Conservation (phyloP, 2,797 vertebrate species). For the Apogon talboti region DNA sequence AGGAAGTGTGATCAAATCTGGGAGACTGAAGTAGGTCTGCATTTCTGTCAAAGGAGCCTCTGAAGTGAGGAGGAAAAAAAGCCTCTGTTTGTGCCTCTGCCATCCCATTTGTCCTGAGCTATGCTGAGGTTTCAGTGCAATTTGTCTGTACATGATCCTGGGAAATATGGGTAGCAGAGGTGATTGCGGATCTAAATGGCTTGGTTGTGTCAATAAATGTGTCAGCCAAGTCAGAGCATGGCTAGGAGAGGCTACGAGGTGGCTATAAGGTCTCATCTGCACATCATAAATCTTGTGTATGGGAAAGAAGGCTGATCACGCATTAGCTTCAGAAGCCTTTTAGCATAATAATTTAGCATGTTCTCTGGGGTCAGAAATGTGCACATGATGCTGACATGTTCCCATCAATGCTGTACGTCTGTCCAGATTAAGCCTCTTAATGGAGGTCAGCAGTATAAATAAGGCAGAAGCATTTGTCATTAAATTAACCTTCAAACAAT, state of each 20-base stretch:
- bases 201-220: constrained; percentile 31
- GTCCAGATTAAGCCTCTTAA: constrained; percentile 18
- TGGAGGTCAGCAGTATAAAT: constrained; percentile 17
- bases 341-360: constrained; percentile 3
- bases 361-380: constrained; percentile 7
- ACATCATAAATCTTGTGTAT: constrained; percentile 5
- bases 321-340: constrained; percentile 17
- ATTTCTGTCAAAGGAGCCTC: constrained; percentile 38
- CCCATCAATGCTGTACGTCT: constrained; percentile 1
- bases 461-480: not conserved
- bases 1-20: constrained; percentile 32
- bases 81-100: not conserved
- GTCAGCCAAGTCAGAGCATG: constrained; percentile 11
- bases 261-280: constrained; percentile 4
- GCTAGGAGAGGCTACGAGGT: not conserved
- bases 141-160: constrained; percentile 38
- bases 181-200: constrained; percentile 38
- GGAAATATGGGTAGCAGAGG: constrained; percentile 22
- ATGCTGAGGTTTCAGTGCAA: constrained; percentile 22
- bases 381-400: constrained; percentile 3
- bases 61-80: constrained; percentile 40
- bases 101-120: constrained; percentile 17
- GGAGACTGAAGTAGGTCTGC: constrained; percentile 28
- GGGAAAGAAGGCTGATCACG: constrained; percentile 16
- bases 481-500: constrained; percentile 36